These are phyloP conservation scores for Bombus superbus DNA, from an alignment of 1,140 invertebrate species.

Conservation along the genomic window DNA sequence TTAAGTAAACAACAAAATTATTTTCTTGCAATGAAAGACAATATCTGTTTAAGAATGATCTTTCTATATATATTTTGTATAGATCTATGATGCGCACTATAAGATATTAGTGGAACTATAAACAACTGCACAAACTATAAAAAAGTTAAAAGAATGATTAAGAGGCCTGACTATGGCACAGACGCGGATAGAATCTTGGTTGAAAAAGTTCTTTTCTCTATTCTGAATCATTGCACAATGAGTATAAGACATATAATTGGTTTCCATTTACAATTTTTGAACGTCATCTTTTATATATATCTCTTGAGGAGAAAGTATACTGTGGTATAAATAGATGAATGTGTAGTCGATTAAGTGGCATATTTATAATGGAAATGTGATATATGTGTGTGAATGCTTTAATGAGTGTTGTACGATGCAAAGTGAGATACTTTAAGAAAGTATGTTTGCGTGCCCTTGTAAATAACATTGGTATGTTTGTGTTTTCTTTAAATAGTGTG, in stretches of 20 bases:
- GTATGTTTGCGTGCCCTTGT: constrained; percentile 64
- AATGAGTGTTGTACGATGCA: constrained; percentile 47
- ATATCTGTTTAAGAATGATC: neutral
- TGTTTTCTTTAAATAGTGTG: constrained; percentile 50
- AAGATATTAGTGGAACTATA: neutral
- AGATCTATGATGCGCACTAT: constrained; percentile 19
- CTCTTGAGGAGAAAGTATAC: constrained; percentile 49
- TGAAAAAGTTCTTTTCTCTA: constrained; percentile 47
- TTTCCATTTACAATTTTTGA: constrained; percentile 49
- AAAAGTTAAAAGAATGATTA: constrained; percentile 35
- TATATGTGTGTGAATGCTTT: constrained; percentile 63
- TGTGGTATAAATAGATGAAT: constrained; percentile 78
- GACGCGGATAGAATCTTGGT: constrained; percentile 43
- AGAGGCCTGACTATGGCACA: constrained; percentile 37
- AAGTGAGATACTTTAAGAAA: constrained; percentile 31
- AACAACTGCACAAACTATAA: constrained; percentile 19
- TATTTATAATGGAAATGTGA: constrained; percentile 61
- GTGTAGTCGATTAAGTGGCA: constrained; percentile 58
- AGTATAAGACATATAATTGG: constrained; percentile 40
- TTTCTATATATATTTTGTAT: neutral
- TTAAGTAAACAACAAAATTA: neutral
- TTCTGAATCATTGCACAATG: constrained; percentile 50
- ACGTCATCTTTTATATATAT: constrained; percentile 53
- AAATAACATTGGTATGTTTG: constrained; percentile 66
- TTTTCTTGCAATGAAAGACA: too few species aligned